Percentiles rank a stretch among this genome's conserved stretches.
Evolutionary conservation across 1,140 invertebrate genomes (phyloP).

Genomic region (Drosophila persimilis): DNA sequence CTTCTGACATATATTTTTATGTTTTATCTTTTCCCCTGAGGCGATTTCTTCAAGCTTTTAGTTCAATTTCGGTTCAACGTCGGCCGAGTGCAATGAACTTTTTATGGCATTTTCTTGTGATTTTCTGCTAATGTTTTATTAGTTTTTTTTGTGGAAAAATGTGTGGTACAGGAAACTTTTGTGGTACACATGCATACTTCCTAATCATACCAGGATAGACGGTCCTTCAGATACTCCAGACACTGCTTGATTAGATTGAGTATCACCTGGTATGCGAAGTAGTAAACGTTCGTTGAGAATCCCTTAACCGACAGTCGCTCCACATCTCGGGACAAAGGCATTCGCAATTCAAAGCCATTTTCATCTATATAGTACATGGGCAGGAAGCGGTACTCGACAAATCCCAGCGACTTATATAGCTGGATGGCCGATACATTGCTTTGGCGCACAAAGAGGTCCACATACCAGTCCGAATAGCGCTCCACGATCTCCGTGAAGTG

Average conservation of each 20-base stretch:
- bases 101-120: conserved; percentile 18
- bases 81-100: conserved; percentile 70
- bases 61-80: conserved; percentile 7
- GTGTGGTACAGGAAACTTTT: background rate
- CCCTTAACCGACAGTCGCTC: conserved; percentile 12
- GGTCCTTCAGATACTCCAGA: background rate
- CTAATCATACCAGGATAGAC: conserved; percentile 4
- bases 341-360: conserved; percentile 53
- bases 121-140: background rate
- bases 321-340: conserved; percentile 39
- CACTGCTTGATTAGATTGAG: conserved; percentile 3
- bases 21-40: conserved; percentile 39
- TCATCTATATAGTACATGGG: conserved; percentile 38
- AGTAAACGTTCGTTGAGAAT: background rate
- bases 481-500: conserved; percentile 17
- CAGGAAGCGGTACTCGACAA: conserved; percentile 28
- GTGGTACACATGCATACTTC: background rate
- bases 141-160: background rate
- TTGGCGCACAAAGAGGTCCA: conserved; percentile 45
- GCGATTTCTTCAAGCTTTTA: conserved; percentile 43
- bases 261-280: conserved; percentile 3
- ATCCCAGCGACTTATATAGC: conserved; percentile 46
- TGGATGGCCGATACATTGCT: conserved; percentile 33
- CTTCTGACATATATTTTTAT: conserved; percentile 60
- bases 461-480: conserved; percentile 12